Conservation (phyloP, 2,888 invertebrate genomes). For the Sympetrum striolatum region DNA sequence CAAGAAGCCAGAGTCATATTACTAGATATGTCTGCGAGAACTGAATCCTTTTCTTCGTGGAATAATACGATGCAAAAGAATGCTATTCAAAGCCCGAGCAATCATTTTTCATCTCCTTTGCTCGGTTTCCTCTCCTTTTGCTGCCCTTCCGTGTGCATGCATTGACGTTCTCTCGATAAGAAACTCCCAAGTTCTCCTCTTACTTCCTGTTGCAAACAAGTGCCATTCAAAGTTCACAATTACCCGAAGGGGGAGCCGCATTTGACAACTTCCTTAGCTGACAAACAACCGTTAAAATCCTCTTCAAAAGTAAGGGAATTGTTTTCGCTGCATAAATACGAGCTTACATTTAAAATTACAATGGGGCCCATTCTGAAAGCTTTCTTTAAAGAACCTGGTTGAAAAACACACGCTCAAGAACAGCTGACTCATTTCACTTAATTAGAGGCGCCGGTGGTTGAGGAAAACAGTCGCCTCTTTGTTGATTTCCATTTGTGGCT, state of each 20-base stretch:
- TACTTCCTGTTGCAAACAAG: constrained; percentile 14
- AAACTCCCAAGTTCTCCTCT: not conserved
- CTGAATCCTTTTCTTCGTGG: not conserved
- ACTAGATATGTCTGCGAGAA: too few species aligned
- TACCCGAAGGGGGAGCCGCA: not conserved
- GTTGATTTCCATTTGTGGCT: not conserved
- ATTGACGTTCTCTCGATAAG: too few species aligned
- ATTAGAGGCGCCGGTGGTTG: not conserved
- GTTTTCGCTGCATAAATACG: not conserved
- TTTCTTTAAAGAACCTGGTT: not conserved
- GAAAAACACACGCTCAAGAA: not conserved
- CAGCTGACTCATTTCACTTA: not conserved
- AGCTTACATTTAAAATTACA: not conserved
- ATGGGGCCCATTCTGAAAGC: not conserved
- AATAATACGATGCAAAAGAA: not conserved
- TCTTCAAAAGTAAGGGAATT: not conserved
- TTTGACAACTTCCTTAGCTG: constrained; percentile 10
- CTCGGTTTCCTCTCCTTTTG: not conserved
- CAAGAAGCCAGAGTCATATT: not conserved
- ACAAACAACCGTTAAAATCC: not conserved
- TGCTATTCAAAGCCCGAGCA: not conserved
- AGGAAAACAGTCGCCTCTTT: not conserved
- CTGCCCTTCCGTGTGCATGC: not conserved
- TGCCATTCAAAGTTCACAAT: constrained; percentile 1
- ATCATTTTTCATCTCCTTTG: not conserved